Evolutionary conservation across 2,888 invertebrate species (phyloP), one percentile per base, ranked within the genome.

Genomic region (Archips xylosteana): DNA sequence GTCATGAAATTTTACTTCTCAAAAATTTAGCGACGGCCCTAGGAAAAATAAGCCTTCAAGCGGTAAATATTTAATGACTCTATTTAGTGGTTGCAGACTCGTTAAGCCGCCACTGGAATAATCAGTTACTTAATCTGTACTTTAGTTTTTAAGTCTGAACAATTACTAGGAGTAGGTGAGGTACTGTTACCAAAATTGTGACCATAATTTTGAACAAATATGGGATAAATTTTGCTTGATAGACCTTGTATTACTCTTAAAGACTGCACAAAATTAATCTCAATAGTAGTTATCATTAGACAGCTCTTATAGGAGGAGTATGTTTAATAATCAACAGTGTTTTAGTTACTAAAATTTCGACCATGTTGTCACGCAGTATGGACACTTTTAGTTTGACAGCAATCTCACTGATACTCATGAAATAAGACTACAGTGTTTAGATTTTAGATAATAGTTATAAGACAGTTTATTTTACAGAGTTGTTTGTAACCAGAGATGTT

Each of bases 291-390:
- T 45, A 12, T 42, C 47, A 47, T n/a, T 2, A n/a, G 49, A 49
- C n/a, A 2, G 0, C 49, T n/a, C 49, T 49, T 49, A 12, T 3
- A 2, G 3, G 10, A 12, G 2, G 12, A 39, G 39, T 39, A 39
- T 39, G 45, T 12, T 45, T 45, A 3, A 45, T 12, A 45, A 45
- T 45, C 12, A 12, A 15, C 54, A 15, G 23, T 54, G 54, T 12
- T 49, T 12, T 49, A 10, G 54, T 54, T 23, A 23, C 4, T 34
- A 10, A 2, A 57, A 32, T 57, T 32, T 57, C 32, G 42, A 71
- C 64, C 75, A 76, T 77, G 82, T 81, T 75, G 75, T 80, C 70
- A 74, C 67, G 4, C 68, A 80, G 82, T 81, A 78, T 70, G 74
- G 75, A 68, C 34, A 13, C 54, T 75, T 80, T 81, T 82, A 60